Percentiles rank a stretch among this genome's conserved stretches.
Conservation (phyloP, 2,888 invertebrate species). For the Plemyria rubiginata region DNA sequence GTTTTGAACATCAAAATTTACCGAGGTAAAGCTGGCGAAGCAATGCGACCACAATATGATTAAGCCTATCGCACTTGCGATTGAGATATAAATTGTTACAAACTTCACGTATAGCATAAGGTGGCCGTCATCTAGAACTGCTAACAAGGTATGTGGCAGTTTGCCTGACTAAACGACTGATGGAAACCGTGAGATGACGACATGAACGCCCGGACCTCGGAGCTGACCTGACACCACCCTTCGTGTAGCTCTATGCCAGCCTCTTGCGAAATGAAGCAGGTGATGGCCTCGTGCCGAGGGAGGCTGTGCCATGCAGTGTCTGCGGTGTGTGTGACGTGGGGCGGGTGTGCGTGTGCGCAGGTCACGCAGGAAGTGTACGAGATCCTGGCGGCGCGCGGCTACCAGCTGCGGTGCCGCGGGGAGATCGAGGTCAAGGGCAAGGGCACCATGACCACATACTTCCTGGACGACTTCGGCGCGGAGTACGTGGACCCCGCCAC, state of each 20-base stretch:
- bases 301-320: conserved; percentile 13
- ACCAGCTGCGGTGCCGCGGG: conserved; percentile 93
- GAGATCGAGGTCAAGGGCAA: conserved; percentile 97
- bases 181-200: too few species aligned
- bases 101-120: too few species aligned
- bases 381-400: conserved; percentile 91
- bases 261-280: conserved; percentile 2
- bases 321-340: conserved; percentile 26
- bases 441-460: conserved; percentile 97
- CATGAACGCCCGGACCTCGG: too few species aligned
- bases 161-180: background rate
- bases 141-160: background rate
- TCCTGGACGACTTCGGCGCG: conserved; percentile 85
- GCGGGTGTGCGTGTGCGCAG: conserved; percentile 68
- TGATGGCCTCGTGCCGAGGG: background rate
- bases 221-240: background rate
- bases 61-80: background rate
- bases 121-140: background rate
- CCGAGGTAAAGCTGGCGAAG: background rate
- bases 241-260: background rate
- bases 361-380: conserved; percentile 95
- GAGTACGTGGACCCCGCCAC: conserved; percentile 46
- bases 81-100: conserved; percentile 6
- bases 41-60: conserved; percentile 1
- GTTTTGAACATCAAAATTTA: too few species aligned